These are phyloP conservation scores for Drosophila triauraria DNA, from an alignment of 1,140 invertebrate species.

Conservation along the genomic window DNA sequence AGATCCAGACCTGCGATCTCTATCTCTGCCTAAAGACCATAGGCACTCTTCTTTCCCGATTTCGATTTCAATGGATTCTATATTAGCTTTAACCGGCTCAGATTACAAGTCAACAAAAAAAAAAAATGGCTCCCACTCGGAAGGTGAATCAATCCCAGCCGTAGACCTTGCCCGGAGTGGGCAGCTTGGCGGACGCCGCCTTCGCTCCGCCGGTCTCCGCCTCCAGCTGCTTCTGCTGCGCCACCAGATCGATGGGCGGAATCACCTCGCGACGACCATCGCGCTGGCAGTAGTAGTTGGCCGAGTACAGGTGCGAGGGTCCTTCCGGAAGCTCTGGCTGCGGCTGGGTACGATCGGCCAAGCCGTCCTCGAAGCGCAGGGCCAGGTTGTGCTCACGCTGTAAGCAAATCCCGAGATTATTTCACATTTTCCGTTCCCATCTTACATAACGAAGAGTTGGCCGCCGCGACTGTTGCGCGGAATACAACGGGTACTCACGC, in stretches of 20 bases:
- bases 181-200: conserved; percentile 59
- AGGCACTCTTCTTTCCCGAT: background rate
- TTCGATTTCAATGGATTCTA: conserved; percentile 45
- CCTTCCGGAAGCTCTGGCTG: conserved; percentile 91
- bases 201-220: conserved; percentile 42
- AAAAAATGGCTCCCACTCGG: conserved; percentile 13
- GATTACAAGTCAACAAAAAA: conserved; percentile 48
- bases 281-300: conserved; percentile 92
- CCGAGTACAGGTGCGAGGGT: conserved; percentile 88
- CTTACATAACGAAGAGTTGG: conserved; percentile 64
- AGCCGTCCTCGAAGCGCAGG: conserved; percentile 88
- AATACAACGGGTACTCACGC: conserved; percentile 84
- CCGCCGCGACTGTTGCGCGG: background rate
- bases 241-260: conserved; percentile 88
- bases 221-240: conserved; percentile 65
- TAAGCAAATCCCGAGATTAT: conserved; percentile 42
- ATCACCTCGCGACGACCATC: conserved; percentile 91
- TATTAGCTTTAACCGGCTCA: conserved; percentile 47
- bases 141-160: conserved; percentile 85
- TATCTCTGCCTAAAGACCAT: conserved; percentile 1
- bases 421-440: background rate
- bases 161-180: conserved; percentile 86
- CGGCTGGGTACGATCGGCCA: conserved; percentile 90
- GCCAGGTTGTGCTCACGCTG: conserved; percentile 88
- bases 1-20: background rate